Evolutionary conservation across 2,797 vertebrate species (phyloP).

Genomic region (Paedocypris micromegethes): DNA sequence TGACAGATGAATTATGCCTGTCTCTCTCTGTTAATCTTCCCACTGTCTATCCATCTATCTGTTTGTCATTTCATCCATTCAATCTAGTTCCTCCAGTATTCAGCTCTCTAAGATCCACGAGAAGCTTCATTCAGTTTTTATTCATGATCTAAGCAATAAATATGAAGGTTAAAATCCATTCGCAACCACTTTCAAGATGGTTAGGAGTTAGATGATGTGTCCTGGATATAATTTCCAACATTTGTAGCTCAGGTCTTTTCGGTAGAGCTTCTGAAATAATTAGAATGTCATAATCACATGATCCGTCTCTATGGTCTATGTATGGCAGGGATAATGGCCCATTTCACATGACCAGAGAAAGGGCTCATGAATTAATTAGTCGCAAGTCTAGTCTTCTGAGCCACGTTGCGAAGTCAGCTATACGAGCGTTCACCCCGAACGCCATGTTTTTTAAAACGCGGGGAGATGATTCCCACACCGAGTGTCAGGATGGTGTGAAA

Average conservation of each 20-base stretch:
- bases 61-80: too few species aligned
- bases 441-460: constrained; percentile 17
- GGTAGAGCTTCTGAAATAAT: constrained; percentile 48
- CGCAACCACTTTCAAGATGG: too few species aligned
- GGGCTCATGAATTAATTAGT: constrained; percentile 74
- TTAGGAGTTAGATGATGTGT: too few species aligned
- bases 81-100: too few species aligned
- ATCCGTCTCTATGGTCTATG: constrained; percentile 55
- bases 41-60: too few species aligned
- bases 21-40: too few species aligned
- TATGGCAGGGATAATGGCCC: constrained; percentile 67
- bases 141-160: too few species aligned
- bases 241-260: constrained; percentile 23
- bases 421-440: constrained; percentile 23
- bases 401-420: constrained; percentile 11
- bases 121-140: too few species aligned
- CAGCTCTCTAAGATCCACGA: too few species aligned
- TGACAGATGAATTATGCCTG: too few species aligned
- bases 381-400: constrained; percentile 25
- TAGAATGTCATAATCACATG: constrained; percentile 64
- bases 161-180: too few species aligned
- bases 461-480: constrained; percentile 11
- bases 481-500: constrained; percentile 14
- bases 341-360: constrained; percentile 67
- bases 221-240: too few species aligned